Base-by-base conservation (phyloP, 2,888 invertebrate genomes). In the Ornithoptera priamus region DNA sequence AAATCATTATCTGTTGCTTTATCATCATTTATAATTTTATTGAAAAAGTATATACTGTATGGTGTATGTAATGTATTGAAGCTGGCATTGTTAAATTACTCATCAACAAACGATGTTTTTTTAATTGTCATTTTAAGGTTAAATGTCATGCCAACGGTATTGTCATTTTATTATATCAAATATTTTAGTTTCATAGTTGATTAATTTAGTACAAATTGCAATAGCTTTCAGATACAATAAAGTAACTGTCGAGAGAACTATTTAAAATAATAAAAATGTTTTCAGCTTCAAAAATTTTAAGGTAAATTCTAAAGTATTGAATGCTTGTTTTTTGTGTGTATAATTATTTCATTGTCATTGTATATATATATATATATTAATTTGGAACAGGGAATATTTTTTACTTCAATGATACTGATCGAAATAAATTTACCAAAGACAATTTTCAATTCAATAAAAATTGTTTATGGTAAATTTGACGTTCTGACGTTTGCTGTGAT, bases 211-310 rank as follows among this genome's bases (percentile, higher is more conserved):
- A 68, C 63, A 62, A 68, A 68, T 63, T 65, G 18, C 57, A 69
- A 66, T 58, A 62, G 57, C 58, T 59, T 68, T 68, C 2, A 64
- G 36, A 66, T 63, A 53, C 42, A n/a, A 30, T 62, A 64, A 50
- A 46, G 30, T 57, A 61, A 63, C 46, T 42, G 46, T 22, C 42
- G 59, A 17, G 75, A 71, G 53, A 67, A 60, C 71, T 62, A 30
- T 42, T 66, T 36, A 20, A 53, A 22, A 18, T 30, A 58, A 65
- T 59, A 71, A 77, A 70, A 61, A 86, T 86, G 82, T 81, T 82
- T 72, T 77, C 80, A 64, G 78, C 77, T 64, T 81, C 85, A 20
- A 85, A 83, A 80, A 76, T 86, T 71, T 74, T 87, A 78, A 83
- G 86, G 86, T 81, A 53, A 53, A 53, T 53, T 53, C 15, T 53